A percentile compares a stretch with the other conserved stretches of the same genome.
Evolutionary conservation across 2,888 invertebrate genomes (phyloP).

Genomic region (Dicyrtoma fusca): DNA sequence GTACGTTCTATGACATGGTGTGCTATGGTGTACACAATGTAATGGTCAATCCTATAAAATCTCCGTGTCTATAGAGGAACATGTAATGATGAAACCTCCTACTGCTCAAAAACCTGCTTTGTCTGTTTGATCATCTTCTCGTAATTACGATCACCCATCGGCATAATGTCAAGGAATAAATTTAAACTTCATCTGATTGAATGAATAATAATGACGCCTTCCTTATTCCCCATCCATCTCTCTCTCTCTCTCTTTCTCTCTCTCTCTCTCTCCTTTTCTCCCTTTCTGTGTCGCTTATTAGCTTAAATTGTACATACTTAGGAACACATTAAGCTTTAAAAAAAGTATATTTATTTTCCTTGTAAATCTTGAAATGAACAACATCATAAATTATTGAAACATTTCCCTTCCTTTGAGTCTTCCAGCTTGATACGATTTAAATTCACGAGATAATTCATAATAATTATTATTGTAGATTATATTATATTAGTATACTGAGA

Average conservation of each 20-base stretch:
- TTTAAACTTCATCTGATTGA: slow-evolving; percentile 32
- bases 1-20: slow-evolving; percentile 32
- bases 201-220: slow-evolving; percentile 32
- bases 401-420: neutral
- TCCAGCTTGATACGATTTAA: neutral
- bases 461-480: too few species aligned
- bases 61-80: too few species aligned
- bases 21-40: slow-evolving; percentile 17
- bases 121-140: slow-evolving; percentile 36
- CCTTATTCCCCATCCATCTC: slow-evolving; percentile 13
- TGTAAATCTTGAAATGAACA: neutral
- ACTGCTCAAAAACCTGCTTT: slow-evolving; percentile 35
- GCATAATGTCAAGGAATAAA: slow-evolving; percentile 33
- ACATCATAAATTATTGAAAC: slow-evolving; percentile 5
- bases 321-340: slow-evolving; percentile 28
- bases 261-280: too few species aligned
- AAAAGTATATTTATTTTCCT: neutral
- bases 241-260: too few species aligned
- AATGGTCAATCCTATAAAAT: too few species aligned
- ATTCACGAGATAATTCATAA: neutral
- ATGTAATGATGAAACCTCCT: slow-evolving; percentile 43
- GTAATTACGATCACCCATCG: slow-evolving; percentile 35
- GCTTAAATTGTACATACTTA: slow-evolving; percentile 28
- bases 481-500: neutral
- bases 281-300: slow-evolving; percentile 9